Base-by-base conservation (phyloP, 1,140 invertebrate genomes). In the Papilio dardanus region DNA sequence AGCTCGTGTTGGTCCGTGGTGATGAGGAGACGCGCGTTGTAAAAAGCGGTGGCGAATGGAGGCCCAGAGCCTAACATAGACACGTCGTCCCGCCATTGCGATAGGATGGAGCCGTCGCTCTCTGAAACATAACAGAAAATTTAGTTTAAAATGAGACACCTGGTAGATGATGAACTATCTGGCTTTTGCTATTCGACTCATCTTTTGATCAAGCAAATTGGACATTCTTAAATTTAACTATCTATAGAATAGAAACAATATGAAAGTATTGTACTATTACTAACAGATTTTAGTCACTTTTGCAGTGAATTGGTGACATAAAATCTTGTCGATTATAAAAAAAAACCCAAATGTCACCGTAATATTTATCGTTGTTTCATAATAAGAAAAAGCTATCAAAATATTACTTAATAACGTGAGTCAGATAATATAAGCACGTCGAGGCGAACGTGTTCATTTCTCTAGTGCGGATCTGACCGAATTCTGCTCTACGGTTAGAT, bases 41-140 rank as follows among this genome's bases (percentile, higher is more conserved):
- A 93, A 85, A 92, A 93, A 76, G 86, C 88, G n/a, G 89, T 87
- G 40, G 81, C 82, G 84, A 92, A 93, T 54, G 91, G 91, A 14
- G 91, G 88, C 0, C 90, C 87, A n/a, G 78, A 79, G 3, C 89
- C 90, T 1, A 86, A 78, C 83, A 91, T 85, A 1, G 91, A 91
- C 54, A 93, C 86, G 74, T 93, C 90, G 75, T 91, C 86, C 0
- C 91, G 85, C 91, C 91, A 93, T 46, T 87, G 89, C 76, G 81
- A 86, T 79, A 91, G 91, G 75, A 93, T 93, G 0, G 89, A 92
- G 0, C 85, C 84, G 66, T 75, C 79, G 54, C 82, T 90, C 35
- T 86, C 91, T 92, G 81, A 0, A 77, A 83, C 19, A 74, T 4
- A 77, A 28, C 14, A 69, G 0, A 19, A 30, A n/a, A n/a, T n/a